Base-by-base conservation (phyloP, 1,140 invertebrate species). In the Holcopasites calliopsidis region DNA sequence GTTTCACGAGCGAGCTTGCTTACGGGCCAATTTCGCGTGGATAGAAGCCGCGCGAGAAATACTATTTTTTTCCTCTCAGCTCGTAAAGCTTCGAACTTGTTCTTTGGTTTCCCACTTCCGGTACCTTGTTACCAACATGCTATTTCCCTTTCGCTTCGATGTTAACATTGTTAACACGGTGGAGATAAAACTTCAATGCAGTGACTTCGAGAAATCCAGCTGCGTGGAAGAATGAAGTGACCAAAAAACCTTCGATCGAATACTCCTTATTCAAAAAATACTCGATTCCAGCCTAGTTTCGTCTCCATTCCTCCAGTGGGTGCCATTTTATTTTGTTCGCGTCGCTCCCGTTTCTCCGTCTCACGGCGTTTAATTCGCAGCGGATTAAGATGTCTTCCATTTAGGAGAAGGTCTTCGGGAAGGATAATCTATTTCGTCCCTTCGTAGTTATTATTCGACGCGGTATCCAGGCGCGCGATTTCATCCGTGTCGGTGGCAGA, bases 1-100 rank as follows among this genome's bases (percentile, higher is more conserved):
- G 79, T 82, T 82, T 83, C 73, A 82, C 75, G 81, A 78, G 76
- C 60, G 23, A 66, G 62, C 80, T 82, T 81, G 75, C 82, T 82
- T 83, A 83, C 76, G 81, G 70, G 70, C 49, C 79, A 83, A 83
- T 82, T 79, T 78, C 76, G 33, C 58, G 61, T 62, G 69, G 58
- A 80, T 81, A 66, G 79, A 81, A 74, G 65, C 65, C 69, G 76
- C 58, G 79, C 62, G 60, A n/a, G n/a, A 74, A 82, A 82, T 82
- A 54, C 64, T 73, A 65, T 61, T 76, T 76, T 80, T 76, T 76
- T 72, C 61, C 57, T 68, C 42, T 31, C n/a, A n/a, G 68, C 58
- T 28, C 52, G 69, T 80, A 82, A 80, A 76, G 44, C 50, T 77
- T 82, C 61, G 72, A 82, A 80, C 73, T 80, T 66, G 62, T 52